phyloP scores from a whole-genome alignment of 2,888 invertebrate species.

The Sinotaia quadrata region DNA sequence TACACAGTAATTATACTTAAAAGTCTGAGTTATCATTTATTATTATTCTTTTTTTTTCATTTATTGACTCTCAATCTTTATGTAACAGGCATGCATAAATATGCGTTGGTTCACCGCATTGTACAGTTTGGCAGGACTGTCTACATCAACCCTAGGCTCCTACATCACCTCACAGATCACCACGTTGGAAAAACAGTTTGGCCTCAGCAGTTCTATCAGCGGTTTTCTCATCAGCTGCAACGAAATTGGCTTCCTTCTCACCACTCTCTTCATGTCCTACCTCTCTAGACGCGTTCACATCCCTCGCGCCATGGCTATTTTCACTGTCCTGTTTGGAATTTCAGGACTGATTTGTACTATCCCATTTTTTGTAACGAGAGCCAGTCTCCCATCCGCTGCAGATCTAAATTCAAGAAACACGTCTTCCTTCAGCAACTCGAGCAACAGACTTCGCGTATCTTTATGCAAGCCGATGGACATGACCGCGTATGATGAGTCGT shows the following conservation, averaged over 20 bases:
- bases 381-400: slow-evolving; percentile 6
- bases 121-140: slow-evolving; percentile 42
- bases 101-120: slow-evolving; percentile 45
- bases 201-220: slow-evolving; percentile 58
- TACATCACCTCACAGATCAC: slow-evolving; percentile 58
- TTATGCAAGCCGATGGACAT: not conserved
- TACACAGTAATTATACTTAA: too few relatives aligned
- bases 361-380: slow-evolving; percentile 45
- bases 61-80: too few relatives aligned
- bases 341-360: slow-evolving; percentile 52
- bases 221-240: slow-evolving; percentile 63
- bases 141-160: slow-evolving; percentile 44
- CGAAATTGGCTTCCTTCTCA: slow-evolving; percentile 57
- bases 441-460: not conserved
- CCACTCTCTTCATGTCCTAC: slow-evolving; percentile 47
- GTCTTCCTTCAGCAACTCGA: not conserved
- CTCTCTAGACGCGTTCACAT: slow-evolving; percentile 47
- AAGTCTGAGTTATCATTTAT: too few relatives aligned
- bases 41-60: too few relatives aligned
- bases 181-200: slow-evolving; percentile 61
- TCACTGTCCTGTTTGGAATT: slow-evolving; percentile 48
- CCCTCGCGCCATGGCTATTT: slow-evolving; percentile 46
- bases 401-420: not conserved
- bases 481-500: too few relatives aligned
- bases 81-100: slow-evolving; percentile 44